These are phyloP conservation scores for Pemphredon lugubris DNA, from an alignment of 2,888 invertebrate species.

Conservation along the genomic window DNA sequence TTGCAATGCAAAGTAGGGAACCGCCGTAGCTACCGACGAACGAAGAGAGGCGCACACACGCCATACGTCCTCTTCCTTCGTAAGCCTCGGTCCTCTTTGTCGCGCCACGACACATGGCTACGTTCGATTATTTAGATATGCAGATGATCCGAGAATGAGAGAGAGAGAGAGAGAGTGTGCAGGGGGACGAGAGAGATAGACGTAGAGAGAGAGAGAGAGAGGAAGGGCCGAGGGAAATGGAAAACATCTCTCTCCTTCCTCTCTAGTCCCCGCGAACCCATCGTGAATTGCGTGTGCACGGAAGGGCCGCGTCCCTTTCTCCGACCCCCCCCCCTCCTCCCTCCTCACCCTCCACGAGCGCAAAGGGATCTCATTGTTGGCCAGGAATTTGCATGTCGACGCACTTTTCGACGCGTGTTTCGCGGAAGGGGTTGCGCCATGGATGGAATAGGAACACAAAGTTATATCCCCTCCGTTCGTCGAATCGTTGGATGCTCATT, in stretches of 20 bases:
- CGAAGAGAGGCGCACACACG: constrained; percentile 68
- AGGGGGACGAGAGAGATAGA: constrained; percentile 2
- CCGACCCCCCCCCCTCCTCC: neutral
- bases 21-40: constrained; percentile 63
- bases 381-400: constrained; percentile 72
- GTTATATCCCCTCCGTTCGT: constrained; percentile 15
- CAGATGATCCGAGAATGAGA: constrained; percentile 73
- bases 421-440: constrained; percentile 48
- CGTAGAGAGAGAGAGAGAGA: neutral
- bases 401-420: constrained; percentile 63
- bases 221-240: constrained; percentile 25
- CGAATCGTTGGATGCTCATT: constrained; percentile 45
- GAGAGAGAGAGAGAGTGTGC: constrained; percentile 47
- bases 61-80: constrained; percentile 68
- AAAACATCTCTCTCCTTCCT: constrained; percentile 27
- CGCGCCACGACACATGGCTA: constrained; percentile 76
- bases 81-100: constrained; percentile 58
- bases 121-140: constrained; percentile 81
- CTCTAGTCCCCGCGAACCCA: constrained; percentile 19
- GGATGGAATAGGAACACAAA: constrained; percentile 17
- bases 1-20: constrained; percentile 79
- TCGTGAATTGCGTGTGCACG: constrained; percentile 42
- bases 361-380: constrained; percentile 67
- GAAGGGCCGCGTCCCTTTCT: constrained; percentile 7
- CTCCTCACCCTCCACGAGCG: constrained; percentile 11